Percentiles rank a stretch among this genome's conserved stretches.
Conservation (phyloP, 1,140 invertebrate species). For the Theocolax elegans region DNA sequence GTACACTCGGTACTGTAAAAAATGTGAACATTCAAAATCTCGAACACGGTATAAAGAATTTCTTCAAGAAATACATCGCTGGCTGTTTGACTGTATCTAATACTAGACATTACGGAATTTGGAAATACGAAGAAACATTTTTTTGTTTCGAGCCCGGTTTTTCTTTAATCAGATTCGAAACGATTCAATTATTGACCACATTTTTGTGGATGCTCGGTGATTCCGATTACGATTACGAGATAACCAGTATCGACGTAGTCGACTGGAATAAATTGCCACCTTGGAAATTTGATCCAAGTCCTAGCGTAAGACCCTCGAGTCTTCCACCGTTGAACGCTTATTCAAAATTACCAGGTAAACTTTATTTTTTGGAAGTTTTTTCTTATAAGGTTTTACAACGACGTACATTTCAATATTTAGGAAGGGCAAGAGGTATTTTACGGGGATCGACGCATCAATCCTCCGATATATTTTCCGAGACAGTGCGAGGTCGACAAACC, state of each 20-base stretch:
- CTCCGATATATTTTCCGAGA: conserved; percentile 53
- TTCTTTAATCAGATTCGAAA: conserved; percentile 47
- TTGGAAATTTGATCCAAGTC: conserved; percentile 54
- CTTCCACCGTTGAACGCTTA: conserved; percentile 60
- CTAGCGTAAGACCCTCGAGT: conserved; percentile 53
- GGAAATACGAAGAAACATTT: conserved; percentile 45
- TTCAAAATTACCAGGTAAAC: conserved; percentile 45
- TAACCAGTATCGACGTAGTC: conserved; percentile 53
- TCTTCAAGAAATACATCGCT: conserved; percentile 51
- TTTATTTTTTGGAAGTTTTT: too few relatives aligned
- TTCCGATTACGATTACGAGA: conserved; percentile 53
- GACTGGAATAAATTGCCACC: conserved; percentile 52
- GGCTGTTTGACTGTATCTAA: conserved; percentile 49
- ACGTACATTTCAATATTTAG: conserved; percentile 5
- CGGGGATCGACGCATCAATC: conserved; percentile 54
- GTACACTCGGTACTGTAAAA: conserved; percentile 44
- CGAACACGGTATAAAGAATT: conserved; percentile 47
- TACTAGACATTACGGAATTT: conserved; percentile 49
- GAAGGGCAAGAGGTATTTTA: conserved; percentile 54
- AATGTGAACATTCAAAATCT: conserved; percentile 46
- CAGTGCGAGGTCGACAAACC: conserved; percentile 50
- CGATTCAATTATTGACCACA: conserved; percentile 37
- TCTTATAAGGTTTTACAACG: too few relatives aligned
- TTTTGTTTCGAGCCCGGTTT: conserved; percentile 53
- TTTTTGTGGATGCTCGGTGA: conserved; percentile 42